Base-by-base conservation (phyloP, 2,888 invertebrate genomes). In the Pelosia muscerda region DNA sequence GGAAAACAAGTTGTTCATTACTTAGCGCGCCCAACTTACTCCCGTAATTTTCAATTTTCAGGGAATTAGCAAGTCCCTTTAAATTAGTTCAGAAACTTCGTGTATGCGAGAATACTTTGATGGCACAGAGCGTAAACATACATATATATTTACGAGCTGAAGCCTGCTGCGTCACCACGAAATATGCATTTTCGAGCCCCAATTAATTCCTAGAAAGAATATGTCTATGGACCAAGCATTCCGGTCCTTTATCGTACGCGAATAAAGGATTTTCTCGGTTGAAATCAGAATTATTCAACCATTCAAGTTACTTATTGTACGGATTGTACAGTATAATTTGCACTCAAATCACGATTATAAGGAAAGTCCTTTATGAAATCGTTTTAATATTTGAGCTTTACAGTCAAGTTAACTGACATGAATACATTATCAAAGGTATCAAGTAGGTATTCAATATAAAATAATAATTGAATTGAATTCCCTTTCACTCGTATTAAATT, bases 1-100 rank as follows among this genome's bases (percentile, higher is more conserved):
- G 53, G 28, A 59, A 65, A 25, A 59, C 34, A 59, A 65, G 49
- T 65, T 53, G 53, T 31, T 58, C 65, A 65, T 65, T 65, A 65
- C 49, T 31, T 59, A 59, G 59, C 42, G 42, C 11, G 31, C 22
- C n/a, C 31, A 65, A 65, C 28, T 59, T 59, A 38, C 15, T 57
- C 28, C 28, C 23, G 49, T 53, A 59, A 65, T 59, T 65, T 65
- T 58, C 65, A 42, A 34, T 65, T 34, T 65, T 23, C 58, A 5
- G 53, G 54, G 28, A 59, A 58, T 65, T 59, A 59, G 15, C 53
- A 59, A 65, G 53, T 25, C 59, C 8, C 59, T 31, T 13, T 42
- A 58, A 65, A 59, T 59, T 65, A 58, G 53, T 49, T 31, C 13
- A 25, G 26, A 38, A 58, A 15, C 49, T 58, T 26, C 15, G 56